Evolutionary conservation across 2,113 vertebrate species (phyloP), one percentile per base, ranked within the genome.

Genomic region (Albula goreensis): DNA sequence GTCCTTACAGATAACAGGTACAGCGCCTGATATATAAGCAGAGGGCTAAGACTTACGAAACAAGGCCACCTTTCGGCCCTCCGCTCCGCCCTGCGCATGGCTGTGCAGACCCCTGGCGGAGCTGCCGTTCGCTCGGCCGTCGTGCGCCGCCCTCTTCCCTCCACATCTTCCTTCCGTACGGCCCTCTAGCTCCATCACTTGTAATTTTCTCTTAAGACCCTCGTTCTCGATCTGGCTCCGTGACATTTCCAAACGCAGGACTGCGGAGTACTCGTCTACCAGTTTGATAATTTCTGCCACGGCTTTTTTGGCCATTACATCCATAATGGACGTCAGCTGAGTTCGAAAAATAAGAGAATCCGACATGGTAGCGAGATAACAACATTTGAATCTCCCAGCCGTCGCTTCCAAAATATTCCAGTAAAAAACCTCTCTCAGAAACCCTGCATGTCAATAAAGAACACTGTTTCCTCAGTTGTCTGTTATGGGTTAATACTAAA

Each of bases 201-300:
- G 85, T 78, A 95, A 74, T 63, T 89, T 93, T 48, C 83, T 89
- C 25, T 85, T 89, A 7, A 95, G 90, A 70, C 92, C 88, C 86
- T 90, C 92, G 0, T 94, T 93, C 90, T 95, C 92, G 0, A 17
- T 66, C 66, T 93, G 92, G 52, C 88, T 91, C 80, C 89, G 90
- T 63, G 90, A 85, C 89, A 95, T 90, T 87, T 95, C 93, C 88
- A 93, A 74, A 0, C 92, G 90, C 51, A 95, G 88, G 6, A 91
- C 89, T 52, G 91, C 87, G 0, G 83, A 82, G 11, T 90, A 91
- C 41, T 91, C 92, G 78, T 94, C 92, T 87, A 91, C 88, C 85
- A 95, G 91, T 85, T 93, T 93, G n/a, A 90, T 91, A 22, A 95
- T 94, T 88, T 95, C 94, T 2, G 91, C 89, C 3, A 94, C 92